Base-by-base conservation (phyloP, 2,888 invertebrate species). In the Scrobipalpa atriplicella region DNA sequence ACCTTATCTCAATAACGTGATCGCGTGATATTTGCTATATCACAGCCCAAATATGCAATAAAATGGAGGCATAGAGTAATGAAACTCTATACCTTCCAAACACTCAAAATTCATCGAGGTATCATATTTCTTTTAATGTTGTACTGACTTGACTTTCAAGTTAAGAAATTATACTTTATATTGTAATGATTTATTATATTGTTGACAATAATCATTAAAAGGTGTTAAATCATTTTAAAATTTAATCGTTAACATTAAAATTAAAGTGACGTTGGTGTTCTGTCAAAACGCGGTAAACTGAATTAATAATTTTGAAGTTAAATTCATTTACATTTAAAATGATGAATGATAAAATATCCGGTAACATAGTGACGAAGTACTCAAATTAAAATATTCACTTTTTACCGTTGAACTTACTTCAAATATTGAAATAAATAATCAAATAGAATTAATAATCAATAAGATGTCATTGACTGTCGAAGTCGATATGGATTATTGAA, bases 211-310 rank as follows among this genome's bases (percentile, higher is more conserved):
- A n/a, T 16, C 66, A 60, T 64, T 70, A 67, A 67, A 69, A 75
- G 73, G 79, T 78, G 78, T 82, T 78, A 80, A 75, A 77, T 74
- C 73, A 73, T 74, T 75, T 77, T 73, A 80, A 67, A 72, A 72
- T 75, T 76, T 76, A 77, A 80, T 78, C 76, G 73, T 73, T 67
- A 72, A 73, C 74, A 43, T 13, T 43, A 43, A 13, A 13, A 13
- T 13, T 16, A 43, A 1, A 43, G 43, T 43, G 13, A 43, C 13
- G 13, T 11, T 11, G 13, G 11, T 10, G 43, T 3, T 13, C 2
- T 43, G 43, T 13, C 13, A 43, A 43, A 11, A 43, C 43, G 29
- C 29, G 1, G 43, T 43, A 43, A 13, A 13, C 1, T 43, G 43
- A 13, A 29, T 29, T 29, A 29, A 29, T 29, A 3, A 29, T 29